Evolutionary conservation across 2,797 vertebrate genomes (phyloP).

Genomic region (Sarcophilus harrisii): DNA sequence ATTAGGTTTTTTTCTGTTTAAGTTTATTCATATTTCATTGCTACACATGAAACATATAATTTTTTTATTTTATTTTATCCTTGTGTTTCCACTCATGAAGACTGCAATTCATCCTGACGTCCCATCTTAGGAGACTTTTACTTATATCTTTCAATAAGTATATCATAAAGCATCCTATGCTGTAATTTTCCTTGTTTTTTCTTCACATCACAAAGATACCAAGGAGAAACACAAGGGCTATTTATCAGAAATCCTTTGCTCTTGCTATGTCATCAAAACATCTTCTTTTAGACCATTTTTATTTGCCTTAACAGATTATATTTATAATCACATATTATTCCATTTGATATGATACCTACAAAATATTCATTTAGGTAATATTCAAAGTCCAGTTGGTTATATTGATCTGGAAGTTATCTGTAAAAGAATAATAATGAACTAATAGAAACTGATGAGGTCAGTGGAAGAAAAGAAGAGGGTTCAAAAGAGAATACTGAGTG

Average conservation of each 20-base stretch:
- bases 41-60: background rate
- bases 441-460: background rate
- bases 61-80: background rate
- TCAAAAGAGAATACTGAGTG: background rate
- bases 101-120: background rate
- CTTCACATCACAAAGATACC: background rate
- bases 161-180: background rate
- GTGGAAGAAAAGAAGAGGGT: background rate
- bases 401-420: background rate
- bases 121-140: background rate
- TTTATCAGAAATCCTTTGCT: background rate
- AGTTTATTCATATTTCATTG: background rate
- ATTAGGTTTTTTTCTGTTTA: conserved; percentile 46
- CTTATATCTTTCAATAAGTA: background rate
- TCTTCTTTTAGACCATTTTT: background rate
- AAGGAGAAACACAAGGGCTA: background rate
- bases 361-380: background rate
- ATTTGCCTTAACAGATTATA: background rate
- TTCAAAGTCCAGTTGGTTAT: background rate
- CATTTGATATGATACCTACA: background rate
- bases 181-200: background rate
- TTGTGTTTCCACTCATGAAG: background rate
- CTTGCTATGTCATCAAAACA: background rate
- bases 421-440: background rate
- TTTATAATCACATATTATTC: background rate